These are phyloP conservation scores for Henicopernis longicauda DNA, from an alignment of 2,113 vertebrate species.

Conservation along the genomic window DNA sequence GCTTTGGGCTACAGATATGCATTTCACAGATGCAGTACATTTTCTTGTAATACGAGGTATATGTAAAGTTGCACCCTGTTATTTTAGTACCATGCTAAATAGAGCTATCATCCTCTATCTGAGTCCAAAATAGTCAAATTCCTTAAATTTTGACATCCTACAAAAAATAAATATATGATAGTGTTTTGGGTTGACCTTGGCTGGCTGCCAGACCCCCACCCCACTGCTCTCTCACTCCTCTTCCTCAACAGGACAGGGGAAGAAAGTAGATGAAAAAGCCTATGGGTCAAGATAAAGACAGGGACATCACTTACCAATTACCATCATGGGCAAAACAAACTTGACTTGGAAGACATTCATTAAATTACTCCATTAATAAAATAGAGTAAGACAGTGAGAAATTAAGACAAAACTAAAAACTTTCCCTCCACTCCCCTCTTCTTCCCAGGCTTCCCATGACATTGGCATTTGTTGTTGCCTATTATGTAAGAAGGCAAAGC, in stretches of 20 bases:
- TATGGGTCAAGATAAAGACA: neutral
- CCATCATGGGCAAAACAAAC: neutral
- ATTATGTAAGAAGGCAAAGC: neutral
- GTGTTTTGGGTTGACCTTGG: neutral
- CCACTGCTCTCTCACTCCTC: neutral
- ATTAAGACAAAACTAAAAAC: neutral
- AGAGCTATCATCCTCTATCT: neutral
- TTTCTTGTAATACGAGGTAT: neutral
- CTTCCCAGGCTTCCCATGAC: neutral
- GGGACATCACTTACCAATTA: neutral
- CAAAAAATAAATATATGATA: neutral
- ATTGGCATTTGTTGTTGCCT: neutral
- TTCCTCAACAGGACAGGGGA: fast-evolving
- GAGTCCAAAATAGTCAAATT: neutral
- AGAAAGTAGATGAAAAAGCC: neutral
- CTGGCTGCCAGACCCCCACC: neutral
- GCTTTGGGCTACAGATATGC: fast-evolving
- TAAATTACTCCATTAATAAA: neutral
- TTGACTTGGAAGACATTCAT: neutral
- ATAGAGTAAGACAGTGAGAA: neutral
- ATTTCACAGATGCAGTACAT: neutral
- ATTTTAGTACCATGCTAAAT: neutral
- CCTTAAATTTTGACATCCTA: neutral
- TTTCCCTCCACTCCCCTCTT: fast-evolving
- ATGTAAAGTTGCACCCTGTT: neutral